Conservation (phyloP, 1,140 invertebrate genomes). For the Drosophila serrata region DNA sequence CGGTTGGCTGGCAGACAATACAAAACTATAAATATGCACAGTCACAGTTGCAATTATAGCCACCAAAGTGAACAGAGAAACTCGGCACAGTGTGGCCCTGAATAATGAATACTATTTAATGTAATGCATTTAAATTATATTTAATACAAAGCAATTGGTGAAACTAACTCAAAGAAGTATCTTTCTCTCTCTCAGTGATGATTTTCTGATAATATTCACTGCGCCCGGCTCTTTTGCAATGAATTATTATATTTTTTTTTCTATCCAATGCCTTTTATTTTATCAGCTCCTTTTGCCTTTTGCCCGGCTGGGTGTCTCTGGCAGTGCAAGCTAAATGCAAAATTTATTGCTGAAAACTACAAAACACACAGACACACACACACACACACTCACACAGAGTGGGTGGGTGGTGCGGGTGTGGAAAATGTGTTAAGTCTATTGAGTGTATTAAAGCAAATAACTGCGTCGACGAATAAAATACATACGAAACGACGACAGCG, state of each 20-base stretch:
- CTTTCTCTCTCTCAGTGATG: neutral
- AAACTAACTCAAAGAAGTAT: neutral
- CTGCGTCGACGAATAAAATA: constrained; percentile 79
- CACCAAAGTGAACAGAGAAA: neutral
- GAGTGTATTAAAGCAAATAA: constrained; percentile 84
- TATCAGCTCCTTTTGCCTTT: constrained; percentile 17
- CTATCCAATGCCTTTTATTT: constrained; percentile 28
- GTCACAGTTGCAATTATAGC: constrained; percentile 27
- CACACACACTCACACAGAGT: constrained; percentile 7
- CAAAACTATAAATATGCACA: constrained; percentile 78
- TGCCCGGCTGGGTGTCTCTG: constrained; percentile 44
- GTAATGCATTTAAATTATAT: neutral
- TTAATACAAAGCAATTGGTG: neutral
- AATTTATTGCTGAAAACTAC: constrained; percentile 81
- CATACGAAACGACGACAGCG: constrained; percentile 43
- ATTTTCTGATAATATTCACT: constrained; percentile 9
- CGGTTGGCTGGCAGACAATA: constrained; percentile 66
- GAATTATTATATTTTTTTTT: constrained; percentile 37
- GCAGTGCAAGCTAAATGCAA: constrained; percentile 77
- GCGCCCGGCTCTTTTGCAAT: constrained; percentile 25
- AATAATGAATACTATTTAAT: neutral
- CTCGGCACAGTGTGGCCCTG: constrained; percentile 21
- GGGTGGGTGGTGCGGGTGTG: constrained; percentile 44
- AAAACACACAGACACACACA: constrained; percentile 50
- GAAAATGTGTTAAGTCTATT: constrained; percentile 84